A percentile compares a stretch with the other conserved stretches of the same genome.
These are phyloP conservation scores for Sphaerophoria rueppellii DNA, from an alignment of 2,888 invertebrate genomes.

Conservation along the genomic window DNA sequence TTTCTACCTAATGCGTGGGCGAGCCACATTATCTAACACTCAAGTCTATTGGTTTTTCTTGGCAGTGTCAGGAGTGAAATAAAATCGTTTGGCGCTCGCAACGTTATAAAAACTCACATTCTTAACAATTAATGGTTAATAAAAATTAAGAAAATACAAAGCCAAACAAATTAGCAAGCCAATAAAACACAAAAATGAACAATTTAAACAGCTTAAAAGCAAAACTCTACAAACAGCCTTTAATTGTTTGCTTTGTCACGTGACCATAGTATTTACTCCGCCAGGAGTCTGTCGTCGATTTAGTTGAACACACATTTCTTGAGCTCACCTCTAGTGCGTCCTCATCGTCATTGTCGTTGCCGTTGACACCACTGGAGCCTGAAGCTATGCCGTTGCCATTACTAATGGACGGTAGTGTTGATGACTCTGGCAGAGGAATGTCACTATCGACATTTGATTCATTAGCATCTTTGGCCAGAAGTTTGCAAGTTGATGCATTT, in stretches of 20 bases:
- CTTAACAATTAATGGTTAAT: conserved; percentile 43
- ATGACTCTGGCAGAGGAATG: conserved; percentile 33
- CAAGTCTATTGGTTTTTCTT: conserved; percentile 26
- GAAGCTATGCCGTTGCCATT: conserved; percentile 27
- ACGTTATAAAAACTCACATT: background rate
- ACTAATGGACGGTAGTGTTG: conserved; percentile 23
- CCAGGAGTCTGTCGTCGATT: conserved; percentile 81
- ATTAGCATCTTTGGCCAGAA: conserved; percentile 1
- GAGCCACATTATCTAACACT: conserved; percentile 41
- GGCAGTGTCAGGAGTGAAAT: conserved; percentile 51
- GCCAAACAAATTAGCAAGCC: conserved; percentile 23
- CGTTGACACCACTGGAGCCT: background rate
- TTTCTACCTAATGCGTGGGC: conserved; percentile 41
- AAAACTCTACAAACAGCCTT: conserved; percentile 83
- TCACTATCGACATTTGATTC: conserved; percentile 23
- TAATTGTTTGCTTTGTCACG: conserved; percentile 85
- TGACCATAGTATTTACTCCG: conserved; percentile 83
- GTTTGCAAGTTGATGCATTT: conserved; percentile 49
- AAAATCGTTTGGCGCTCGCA: background rate
- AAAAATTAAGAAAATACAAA: conserved; percentile 20
- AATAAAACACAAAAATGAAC: conserved; percentile 5
- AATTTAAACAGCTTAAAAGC: conserved; percentile 4
- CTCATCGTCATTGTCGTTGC: conserved; percentile 43
- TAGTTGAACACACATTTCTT: conserved; percentile 72
- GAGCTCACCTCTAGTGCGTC: conserved; percentile 75